Evolutionary conservation across 2,797 vertebrate genomes (phyloP), one percentile per base, ranked within the genome.

Genomic region (Bucorvus abyssinicus): DNA sequence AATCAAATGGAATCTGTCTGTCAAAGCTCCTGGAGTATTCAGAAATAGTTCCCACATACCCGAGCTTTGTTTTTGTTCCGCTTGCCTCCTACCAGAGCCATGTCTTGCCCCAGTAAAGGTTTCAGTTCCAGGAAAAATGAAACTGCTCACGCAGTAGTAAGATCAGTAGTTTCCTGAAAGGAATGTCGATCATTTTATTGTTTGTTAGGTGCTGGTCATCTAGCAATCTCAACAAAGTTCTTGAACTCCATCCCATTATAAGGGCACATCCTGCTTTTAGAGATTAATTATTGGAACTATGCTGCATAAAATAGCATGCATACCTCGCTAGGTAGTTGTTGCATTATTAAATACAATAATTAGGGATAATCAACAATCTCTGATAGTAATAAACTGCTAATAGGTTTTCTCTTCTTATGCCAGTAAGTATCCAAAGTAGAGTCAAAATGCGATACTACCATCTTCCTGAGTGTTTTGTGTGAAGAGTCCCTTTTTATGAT

Each of bases 31-130:
- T 56, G 24, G 26, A n/a, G 6, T 26, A 63, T 78, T 20, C n/a
- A 23, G 30, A 67, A 29, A n/a, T 47, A n/a, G n/a, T 67, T 0
- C 20, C 12, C 1, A 0, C 5, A 3, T 61, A 14, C 22, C 8
- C 55, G 23, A 76, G 26, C 21, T 44, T 76, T 8, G 13, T 53
- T 81, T 77, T 44, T 59, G 6, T 68, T 61, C 19, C 3, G 2
- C 32, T 67, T 69, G 36, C 16, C 34, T 76, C 22, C 32, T 73
- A 16, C 5, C 7, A 84, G 40, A 81, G 13, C 23, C 67, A 21
- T 40, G 42, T 42, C 45, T 79, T 76, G 9, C 17, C n/a, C 45
- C 12, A 49, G 23, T 47, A 67, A 61, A 67, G 2, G 9, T 74
- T 74, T 86, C 38, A 27, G 7, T 60, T 82, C 12, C 57, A 87